Conservation (phyloP, 2,888 invertebrate species). For the Drosophila formosana region DNA sequence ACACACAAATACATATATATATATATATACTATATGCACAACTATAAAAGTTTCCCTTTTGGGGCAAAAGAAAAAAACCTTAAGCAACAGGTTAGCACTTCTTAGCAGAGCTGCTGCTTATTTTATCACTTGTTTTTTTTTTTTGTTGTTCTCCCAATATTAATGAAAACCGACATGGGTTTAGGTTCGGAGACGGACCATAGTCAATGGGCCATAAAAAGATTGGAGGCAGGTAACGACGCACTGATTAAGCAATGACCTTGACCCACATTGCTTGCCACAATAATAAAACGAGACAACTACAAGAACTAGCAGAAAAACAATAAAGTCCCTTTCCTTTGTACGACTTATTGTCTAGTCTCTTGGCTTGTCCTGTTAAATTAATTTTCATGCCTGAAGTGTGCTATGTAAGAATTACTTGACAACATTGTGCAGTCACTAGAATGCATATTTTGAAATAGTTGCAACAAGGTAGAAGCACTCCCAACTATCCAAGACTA, state of each 20-base stretch:
- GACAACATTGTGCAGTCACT: constrained; percentile 19
- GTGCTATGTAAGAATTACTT: constrained; percentile 19
- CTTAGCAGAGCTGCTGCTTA: constrained; percentile 16
- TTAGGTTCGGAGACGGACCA: constrained; percentile 18
- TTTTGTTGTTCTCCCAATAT: neutral
- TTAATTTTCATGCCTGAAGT: constrained; percentile 35
- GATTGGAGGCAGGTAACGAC: constrained; percentile 52
- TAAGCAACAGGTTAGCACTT: constrained; percentile 72
- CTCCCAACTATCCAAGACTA: neutral
- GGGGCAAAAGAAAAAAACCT: constrained; percentile 46
- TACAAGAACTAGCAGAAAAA: constrained; percentile 10
- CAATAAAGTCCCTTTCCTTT: constrained; percentile 40
- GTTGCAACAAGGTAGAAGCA: neutral
- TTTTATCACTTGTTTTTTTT: constrained; percentile 25
- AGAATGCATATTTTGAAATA: neutral
- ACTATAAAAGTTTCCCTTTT: constrained; percentile 48
- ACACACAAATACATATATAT: constrained; percentile 14
- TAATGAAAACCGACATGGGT: constrained; percentile 51
- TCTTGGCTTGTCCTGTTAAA: constrained; percentile 47
- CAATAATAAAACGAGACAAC: constrained; percentile 2
- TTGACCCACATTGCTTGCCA: constrained; percentile 64
- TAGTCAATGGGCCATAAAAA: constrained; percentile 57
- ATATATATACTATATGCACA: constrained; percentile 16
- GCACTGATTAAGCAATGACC: constrained; percentile 69
- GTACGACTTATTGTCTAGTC: constrained; percentile 37